Percentiles rank a stretch among this genome's conserved stretches.
These are phyloP conservation scores for Brenthis ino DNA, from an alignment of 2,888 invertebrate genomes.

Conservation along the genomic window DNA sequence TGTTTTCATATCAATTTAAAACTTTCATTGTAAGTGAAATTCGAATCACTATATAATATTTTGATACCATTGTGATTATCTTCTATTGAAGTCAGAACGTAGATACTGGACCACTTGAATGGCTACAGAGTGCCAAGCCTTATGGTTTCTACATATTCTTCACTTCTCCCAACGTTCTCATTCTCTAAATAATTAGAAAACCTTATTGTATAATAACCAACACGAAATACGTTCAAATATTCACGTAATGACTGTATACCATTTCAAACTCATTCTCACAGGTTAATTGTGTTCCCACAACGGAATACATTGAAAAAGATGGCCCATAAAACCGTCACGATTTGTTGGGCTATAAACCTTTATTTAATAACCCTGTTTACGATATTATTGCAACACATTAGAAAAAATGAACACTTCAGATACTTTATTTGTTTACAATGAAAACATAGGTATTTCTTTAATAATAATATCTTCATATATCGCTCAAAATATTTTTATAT, in stretches of 20 bases:
- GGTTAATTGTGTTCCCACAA: conserved; percentile 14
- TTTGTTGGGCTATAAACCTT: conserved; percentile 30
- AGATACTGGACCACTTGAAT: too few relatives aligned
- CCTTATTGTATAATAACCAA: too few relatives aligned
- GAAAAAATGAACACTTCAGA: not conserved
- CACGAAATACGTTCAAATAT: not conserved
- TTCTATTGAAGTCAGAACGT: too few relatives aligned
- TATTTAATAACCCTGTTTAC: conserved; percentile 28
- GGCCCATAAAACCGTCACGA: conserved; percentile 33
- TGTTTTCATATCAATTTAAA: too few relatives aligned
- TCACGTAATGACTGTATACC: conserved; percentile 4
- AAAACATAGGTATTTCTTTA: not conserved
- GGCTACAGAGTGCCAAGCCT: too few relatives aligned
- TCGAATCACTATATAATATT: too few relatives aligned
- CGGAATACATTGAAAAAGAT: conserved; percentile 35
- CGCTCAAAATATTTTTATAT: too few relatives aligned
- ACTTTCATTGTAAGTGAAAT: too few relatives aligned
- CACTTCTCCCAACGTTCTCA: too few relatives aligned
- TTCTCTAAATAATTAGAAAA: too few relatives aligned
- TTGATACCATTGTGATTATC: too few relatives aligned
- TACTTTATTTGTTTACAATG: not conserved
- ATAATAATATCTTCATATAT: not conserved
- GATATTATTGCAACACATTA: conserved; percentile 14
- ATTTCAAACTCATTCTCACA: not conserved
- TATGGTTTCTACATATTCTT: too few relatives aligned